These are phyloP conservation scores for Idaea biselata DNA, from an alignment of 2,888 invertebrate species.

Conservation along the genomic window DNA sequence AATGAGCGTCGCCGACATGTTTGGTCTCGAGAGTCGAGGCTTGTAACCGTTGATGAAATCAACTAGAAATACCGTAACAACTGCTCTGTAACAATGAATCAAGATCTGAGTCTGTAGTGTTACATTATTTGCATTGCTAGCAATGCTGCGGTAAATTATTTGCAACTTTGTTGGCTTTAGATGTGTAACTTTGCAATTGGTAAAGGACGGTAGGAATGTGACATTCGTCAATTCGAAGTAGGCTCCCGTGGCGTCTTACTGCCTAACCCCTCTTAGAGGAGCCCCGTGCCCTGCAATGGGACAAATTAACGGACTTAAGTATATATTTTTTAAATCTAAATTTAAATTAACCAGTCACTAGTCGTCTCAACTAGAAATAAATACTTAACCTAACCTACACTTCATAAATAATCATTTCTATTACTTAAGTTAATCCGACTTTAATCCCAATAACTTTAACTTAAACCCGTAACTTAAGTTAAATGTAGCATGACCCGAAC, in stretches of 20 bases:
- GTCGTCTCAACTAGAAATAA: neutral
- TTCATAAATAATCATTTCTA: neutral
- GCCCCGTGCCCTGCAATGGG: no score
- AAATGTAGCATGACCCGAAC: neutral
- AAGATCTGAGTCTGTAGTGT: neutral
- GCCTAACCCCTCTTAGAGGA: no score
- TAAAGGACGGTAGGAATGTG: no score
- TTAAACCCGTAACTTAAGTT: neutral
- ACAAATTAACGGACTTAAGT: no score
- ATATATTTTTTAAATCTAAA: neutral
- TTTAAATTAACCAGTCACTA: neutral
- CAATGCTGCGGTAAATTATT: neutral
- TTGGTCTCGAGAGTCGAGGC: conserved; percentile 34
- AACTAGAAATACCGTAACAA: neutral
- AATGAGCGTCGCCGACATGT: conserved; percentile 46
- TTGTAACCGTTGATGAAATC: conserved; percentile 29
- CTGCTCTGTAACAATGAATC: neutral
- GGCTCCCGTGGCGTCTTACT: no score
- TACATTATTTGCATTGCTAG: conserved; percentile 3
- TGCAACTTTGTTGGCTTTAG: conserved; percentile 1
- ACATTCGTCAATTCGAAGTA: no score
- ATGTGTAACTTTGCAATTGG: neutral
- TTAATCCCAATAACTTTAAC: neutral
- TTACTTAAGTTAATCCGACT: neutral
- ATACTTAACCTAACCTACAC: neutral